Percentiles rank a stretch among this genome's conserved stretches.
These are phyloP conservation scores for Thalpophila matura DNA, from an alignment of 2,888 invertebrate genomes.

Conservation along the genomic window DNA sequence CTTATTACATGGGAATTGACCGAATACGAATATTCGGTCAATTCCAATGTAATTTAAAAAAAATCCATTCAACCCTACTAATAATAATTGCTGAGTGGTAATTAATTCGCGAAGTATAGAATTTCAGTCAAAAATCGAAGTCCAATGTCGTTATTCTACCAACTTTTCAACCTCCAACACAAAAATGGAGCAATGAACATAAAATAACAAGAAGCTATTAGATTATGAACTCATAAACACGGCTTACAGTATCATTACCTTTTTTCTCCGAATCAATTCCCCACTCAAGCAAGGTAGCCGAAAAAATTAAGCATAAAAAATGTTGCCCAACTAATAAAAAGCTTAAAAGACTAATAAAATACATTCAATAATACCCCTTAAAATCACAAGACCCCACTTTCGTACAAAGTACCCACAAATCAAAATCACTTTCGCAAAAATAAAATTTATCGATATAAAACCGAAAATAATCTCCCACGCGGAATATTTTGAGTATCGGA, in stretches of 20 bases:
- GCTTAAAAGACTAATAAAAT: conserved; percentile 41
- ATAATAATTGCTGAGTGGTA: too few species aligned
- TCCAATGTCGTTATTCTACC: conserved; percentile 29
- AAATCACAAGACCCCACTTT: conserved; percentile 34
- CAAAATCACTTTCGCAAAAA: conserved; percentile 54
- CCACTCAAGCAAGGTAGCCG: conserved; percentile 50
- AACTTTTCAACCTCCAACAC: conserved; percentile 1
- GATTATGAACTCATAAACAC: conserved; percentile 22
- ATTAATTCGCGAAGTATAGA: neutral
- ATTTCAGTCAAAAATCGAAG: conserved; percentile 22
- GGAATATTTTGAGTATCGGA: conserved; percentile 64
- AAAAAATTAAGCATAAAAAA: conserved; percentile 34
- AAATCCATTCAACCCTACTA: too few species aligned
- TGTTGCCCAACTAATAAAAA: conserved; percentile 29
- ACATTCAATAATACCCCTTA: conserved; percentile 24
- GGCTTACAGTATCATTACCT: conserved; percentile 34
- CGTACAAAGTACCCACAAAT: conserved; percentile 44
- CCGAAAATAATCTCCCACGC: conserved; percentile 46
- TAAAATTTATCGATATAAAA: conserved; percentile 53
- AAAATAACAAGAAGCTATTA: conserved; percentile 39
- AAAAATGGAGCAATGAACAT: conserved; percentile 40
- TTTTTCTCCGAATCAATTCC: conserved; percentile 57
- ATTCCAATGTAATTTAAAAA: too few species aligned
- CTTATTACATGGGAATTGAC: too few species aligned
- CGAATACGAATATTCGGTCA: too few species aligned